phyloP scores from a whole-genome alignment of 2,888 invertebrate species.

The Horisme vitalbata region DNA sequence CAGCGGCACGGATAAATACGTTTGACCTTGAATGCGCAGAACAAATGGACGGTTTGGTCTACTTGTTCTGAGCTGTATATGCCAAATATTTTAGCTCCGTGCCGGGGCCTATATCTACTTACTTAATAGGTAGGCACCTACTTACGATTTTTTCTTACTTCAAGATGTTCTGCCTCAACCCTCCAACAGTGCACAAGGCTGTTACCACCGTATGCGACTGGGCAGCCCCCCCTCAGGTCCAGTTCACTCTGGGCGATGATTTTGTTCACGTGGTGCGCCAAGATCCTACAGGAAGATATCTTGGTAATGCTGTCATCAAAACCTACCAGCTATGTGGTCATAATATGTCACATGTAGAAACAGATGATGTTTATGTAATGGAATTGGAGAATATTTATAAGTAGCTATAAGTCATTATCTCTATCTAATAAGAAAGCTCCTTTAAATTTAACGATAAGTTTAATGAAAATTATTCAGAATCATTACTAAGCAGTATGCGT shows the following conservation, averaged over 20 bases:
- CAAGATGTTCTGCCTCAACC: constrained; percentile 65
- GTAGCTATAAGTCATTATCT: no score
- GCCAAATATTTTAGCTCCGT: no score
- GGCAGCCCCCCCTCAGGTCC: constrained; percentile 66
- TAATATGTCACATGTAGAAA: constrained; percentile 35
- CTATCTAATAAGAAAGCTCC: no score
- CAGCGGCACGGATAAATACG: no score
- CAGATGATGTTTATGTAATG: constrained; percentile 9
- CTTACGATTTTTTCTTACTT: not conserved
- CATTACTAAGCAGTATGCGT: no score
- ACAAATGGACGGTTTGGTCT: no score
- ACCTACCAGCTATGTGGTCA: constrained; percentile 67
- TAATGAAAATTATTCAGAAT: no score
- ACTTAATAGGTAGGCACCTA: no score
- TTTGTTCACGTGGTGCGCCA: constrained; percentile 66
- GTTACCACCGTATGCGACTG: constrained; percentile 67
- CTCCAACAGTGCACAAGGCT: constrained; percentile 58
- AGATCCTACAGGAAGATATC: constrained; percentile 57
- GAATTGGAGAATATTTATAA: no score
- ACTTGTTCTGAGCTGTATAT: no score
- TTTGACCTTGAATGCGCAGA: no score
- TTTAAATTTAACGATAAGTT: no score
- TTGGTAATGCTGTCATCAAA: constrained; percentile 63
- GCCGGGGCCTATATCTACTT: not conserved
- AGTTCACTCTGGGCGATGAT: constrained; percentile 65